Evolutionary conservation across 2,113 vertebrate genomes (phyloP).

Genomic region (Neogale vison): DNA sequence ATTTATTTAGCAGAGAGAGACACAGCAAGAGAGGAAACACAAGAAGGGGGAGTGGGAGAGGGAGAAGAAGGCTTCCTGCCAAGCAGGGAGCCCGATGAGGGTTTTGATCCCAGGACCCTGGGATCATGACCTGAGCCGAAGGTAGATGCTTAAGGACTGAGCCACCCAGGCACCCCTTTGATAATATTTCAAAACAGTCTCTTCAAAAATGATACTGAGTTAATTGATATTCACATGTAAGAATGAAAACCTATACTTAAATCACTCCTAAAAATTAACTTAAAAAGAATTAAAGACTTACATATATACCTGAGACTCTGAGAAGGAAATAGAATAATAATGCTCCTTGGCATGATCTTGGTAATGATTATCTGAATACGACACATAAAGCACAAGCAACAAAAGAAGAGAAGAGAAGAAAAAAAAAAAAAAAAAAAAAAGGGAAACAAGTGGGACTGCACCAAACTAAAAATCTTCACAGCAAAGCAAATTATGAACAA

Average conservation of each 20-base stretch:
- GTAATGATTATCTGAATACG: not conserved
- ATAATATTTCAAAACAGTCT: not conserved
- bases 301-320: not conserved
- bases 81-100: too few relatives aligned
- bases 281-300: not conserved
- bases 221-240: not conserved
- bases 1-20: too few relatives aligned
- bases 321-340: not conserved
- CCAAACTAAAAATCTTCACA: not conserved
- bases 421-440: too few relatives aligned
- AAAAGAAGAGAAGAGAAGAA: not conserved
- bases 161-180: too few relatives aligned
- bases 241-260: not conserved
- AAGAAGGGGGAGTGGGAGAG: too few relatives aligned
- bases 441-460: not conserved
- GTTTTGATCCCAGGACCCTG: too few relatives aligned
- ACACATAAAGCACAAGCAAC: not conserved
- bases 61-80: too few relatives aligned
- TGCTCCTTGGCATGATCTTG: not conserved
- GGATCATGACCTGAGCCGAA: too few relatives aligned
- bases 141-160: too few relatives aligned
- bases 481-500: not conserved
- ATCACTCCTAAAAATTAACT: not conserved
- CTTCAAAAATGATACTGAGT: not conserved
- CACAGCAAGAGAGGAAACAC: too few relatives aligned